Evolutionary conservation across 2,888 invertebrate genomes (phyloP), one percentile per base, ranked within the genome.

Genomic region (Taenaris catops): DNA sequence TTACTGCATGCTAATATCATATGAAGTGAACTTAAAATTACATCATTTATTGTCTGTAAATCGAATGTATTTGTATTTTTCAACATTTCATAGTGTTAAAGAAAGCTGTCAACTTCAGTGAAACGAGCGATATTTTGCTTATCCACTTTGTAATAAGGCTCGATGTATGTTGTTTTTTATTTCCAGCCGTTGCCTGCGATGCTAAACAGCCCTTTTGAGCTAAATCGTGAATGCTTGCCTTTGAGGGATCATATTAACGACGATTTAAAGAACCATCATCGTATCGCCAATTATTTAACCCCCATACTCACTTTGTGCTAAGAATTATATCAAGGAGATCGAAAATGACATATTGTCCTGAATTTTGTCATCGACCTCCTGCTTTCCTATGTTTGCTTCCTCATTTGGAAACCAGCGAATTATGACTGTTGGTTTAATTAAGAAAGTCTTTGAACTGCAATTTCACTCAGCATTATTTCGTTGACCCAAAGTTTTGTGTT

Each of bases 121-220:
- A 39, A 42, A 43, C 44, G 49, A 51, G 53, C 44, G 32, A 51
- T 57, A 55, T 53, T 64, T 66, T 73, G 78, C 79, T 71, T 75
- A 55, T 59, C 63, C 72, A 68, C 64, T 72, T 64, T 76, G 74
- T 81, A 81, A 69, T 80, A 81, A 83, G 84, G 83, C 84, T 80
- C 84, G 83, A 81, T 84, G 78, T 86, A 80, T 86, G 83, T 84
- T 86, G 83, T 86, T 86, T 84, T 79, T 87, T 86, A 86, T 86
- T 87, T 84, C 80, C 87, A 87, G 87, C 83, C 74, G 81, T 81
- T 83, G 86, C 84, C 87, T 84, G 86, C 81, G 80, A 84, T 83
- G 84, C 84, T 84, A 84, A 78, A 80, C 74, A 84, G 73, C 78
- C 84, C 79, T 83, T 86, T 84, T 86, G 84, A 84, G 83, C 83